Percentiles rank a stretch among this genome's conserved stretches.
Evolutionary conservation across 2,888 invertebrate species (phyloP).

Genomic region (Terebella lapidaria): DNA sequence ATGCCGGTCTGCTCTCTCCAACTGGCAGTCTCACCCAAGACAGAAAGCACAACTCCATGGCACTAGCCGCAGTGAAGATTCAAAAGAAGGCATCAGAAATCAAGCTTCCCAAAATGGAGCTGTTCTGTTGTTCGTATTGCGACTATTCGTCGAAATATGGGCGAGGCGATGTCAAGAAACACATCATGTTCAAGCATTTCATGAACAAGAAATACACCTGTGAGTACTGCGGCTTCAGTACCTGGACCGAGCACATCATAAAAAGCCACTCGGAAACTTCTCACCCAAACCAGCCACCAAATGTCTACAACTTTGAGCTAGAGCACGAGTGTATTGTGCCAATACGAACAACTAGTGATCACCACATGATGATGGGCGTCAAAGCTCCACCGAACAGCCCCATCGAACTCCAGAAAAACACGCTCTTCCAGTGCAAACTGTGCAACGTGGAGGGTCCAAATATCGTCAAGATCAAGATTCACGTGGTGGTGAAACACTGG

Average conservation of each 20-base stretch:
- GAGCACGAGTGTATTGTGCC: not conserved
- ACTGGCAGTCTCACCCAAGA: not conserved
- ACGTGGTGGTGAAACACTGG: not conserved
- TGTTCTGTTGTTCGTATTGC: not conserved
- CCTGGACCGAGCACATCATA: not conserved
- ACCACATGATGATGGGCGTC: not conserved
- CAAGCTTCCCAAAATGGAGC: not conserved
- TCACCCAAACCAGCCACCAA: not conserved
- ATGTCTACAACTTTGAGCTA: not conserved
- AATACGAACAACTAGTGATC: not conserved
- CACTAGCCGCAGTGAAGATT: not conserved
- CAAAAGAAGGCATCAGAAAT: too few species aligned
- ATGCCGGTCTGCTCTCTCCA: too few species aligned
- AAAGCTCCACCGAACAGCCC: not conserved
- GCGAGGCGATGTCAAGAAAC: not conserved
- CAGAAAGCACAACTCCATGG: not conserved
- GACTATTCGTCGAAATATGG: not conserved
- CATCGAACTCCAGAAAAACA: not conserved
- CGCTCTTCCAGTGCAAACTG: not conserved
- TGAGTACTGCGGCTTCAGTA: not conserved
- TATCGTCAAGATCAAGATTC: not conserved
- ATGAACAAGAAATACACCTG: conserved; percentile 1
- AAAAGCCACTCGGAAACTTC: not conserved
- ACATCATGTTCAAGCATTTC: not conserved
- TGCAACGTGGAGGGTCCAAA: not conserved